Base-by-base conservation (phyloP, 2,888 invertebrate genomes). In the Drosophila neotestacea region DNA sequence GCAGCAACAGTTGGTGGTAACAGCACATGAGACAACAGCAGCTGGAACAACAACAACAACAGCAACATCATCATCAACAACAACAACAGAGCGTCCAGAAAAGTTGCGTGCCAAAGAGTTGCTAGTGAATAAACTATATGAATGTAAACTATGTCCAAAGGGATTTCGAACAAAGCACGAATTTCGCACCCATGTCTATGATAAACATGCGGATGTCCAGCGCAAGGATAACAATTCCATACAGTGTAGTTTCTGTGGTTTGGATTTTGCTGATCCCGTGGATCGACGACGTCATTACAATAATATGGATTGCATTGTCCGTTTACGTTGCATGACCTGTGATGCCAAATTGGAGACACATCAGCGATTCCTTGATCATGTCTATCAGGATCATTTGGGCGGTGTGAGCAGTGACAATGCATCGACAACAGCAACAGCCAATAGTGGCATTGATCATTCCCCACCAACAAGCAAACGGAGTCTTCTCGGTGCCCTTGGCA, bases 251-350 rank as follows among this genome's bases (percentile, higher is more conserved):
- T 93, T 92, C 73, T 93, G 93, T 72, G 91, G 90, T 3, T 27
- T 91, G 38, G 91, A 92, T 75, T 90, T 93, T 72, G 92, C 91
- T 32, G 93, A 93, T 88, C 91, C 93, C 0, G 88, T 90, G 2
- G 91, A 92, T 59, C 85, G 92, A 3, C 92, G 92, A n/a, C 91
- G 92, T 0, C 93, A 93, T 68, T 92, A 92, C 70, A 93, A 92
- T 59, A 93, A 93, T 66, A 92, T 93, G 91, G 93, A 92, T 56
- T 93, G 93, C 62, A 92, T 93, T 77, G 92, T 92, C 2, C 90
- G 90, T 5, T 62, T 93, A 39, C 91, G 91, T 16, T 93, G 93
- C 79, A 92, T 92, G 54, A 92, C 92, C 11, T 93, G 93, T 67
- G 91, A 92, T 13, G 91, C 91, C 38, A 91, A 92, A 64, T 87